A percentile compares a stretch with the other conserved stretches of the same genome.
Evolutionary conservation across 1,140 invertebrate genomes (phyloP).

Genomic region (Homalodisca vitripennis): DNA sequence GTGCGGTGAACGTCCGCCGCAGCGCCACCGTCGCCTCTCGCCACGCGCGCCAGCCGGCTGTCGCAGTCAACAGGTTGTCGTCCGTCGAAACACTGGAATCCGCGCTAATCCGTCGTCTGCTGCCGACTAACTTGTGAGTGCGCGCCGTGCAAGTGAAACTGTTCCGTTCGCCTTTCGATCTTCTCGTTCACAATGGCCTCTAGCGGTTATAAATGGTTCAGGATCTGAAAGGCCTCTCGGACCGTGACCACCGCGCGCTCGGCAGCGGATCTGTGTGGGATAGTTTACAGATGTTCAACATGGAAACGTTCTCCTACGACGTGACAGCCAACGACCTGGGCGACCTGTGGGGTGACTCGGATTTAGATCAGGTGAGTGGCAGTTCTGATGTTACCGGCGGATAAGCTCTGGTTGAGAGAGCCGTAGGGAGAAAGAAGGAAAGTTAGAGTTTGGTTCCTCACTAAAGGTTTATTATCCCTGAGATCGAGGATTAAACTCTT

Average conservation of each 20-base stretch:
- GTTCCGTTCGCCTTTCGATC: too few species aligned
- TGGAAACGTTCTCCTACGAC: slow-evolving; percentile 29
- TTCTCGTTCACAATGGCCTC: not conserved
- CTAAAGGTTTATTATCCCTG: too few species aligned
- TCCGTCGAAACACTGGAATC: not conserved
- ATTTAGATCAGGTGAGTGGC: slow-evolving; percentile 33
- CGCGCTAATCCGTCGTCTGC: not conserved
- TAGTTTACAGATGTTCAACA: slow-evolving; percentile 10
- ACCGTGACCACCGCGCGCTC: too few species aligned
- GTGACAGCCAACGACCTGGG: slow-evolving; percentile 32
- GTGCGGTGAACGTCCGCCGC: too few species aligned
- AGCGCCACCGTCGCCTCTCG: too few species aligned
- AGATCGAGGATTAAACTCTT: too few species aligned
- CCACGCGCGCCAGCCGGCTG: too few species aligned
- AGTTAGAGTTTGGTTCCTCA: too few species aligned
- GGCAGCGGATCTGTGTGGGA: not conserved
- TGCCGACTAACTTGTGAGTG: not conserved
- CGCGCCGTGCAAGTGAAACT: not conserved
- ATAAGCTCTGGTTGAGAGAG: too few species aligned
- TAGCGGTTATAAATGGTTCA: not conserved
- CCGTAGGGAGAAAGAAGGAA: too few species aligned
- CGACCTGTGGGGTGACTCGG: slow-evolving; percentile 33
- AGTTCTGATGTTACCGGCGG: too few species aligned
- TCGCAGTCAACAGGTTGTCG: slow-evolving; percentile 19
- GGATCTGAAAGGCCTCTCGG: not conserved